A percentile compares a stretch with the other conserved stretches of the same genome.
These are phyloP conservation scores for Volucella inanis DNA, from an alignment of 2,888 invertebrate species.

Conservation along the genomic window DNA sequence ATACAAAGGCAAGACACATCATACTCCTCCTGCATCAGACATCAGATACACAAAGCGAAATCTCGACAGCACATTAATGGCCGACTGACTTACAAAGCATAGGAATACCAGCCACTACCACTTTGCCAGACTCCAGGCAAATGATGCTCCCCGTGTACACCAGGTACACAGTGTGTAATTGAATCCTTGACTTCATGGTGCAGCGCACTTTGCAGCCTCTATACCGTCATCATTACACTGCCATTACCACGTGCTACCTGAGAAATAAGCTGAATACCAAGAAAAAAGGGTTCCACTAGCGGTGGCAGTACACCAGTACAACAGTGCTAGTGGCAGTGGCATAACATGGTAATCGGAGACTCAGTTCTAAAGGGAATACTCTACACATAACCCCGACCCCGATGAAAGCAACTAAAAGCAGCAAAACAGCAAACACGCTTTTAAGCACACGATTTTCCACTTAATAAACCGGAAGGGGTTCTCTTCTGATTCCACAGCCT, in stretches of 20 bases:
- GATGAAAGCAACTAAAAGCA: slow-evolving; percentile 7
- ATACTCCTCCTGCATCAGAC: slow-evolving; percentile 38
- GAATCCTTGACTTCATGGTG: slow-evolving; percentile 70
- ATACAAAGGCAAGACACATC: slow-evolving; percentile 58
- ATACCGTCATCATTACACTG: slow-evolving; percentile 45
- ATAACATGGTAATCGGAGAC: slow-evolving; percentile 57
- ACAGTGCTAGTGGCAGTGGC: background rate
- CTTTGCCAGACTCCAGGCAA: slow-evolving; percentile 9
- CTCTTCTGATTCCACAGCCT: slow-evolving; percentile 15
- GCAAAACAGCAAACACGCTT: slow-evolving; percentile 36
- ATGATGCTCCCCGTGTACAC: slow-evolving; percentile 27
- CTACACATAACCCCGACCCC: background rate
- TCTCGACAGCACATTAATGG: slow-evolving; percentile 45
- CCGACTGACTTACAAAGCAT: slow-evolving; percentile 57
- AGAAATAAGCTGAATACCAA: slow-evolving; percentile 28
- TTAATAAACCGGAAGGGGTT: slow-evolving; percentile 64
- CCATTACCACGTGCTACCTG: slow-evolving; percentile 68
- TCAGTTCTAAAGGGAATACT: slow-evolving; percentile 39
- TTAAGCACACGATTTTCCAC: slow-evolving; percentile 67
- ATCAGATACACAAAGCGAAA: slow-evolving; percentile 11
- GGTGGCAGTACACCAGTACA: background rate
- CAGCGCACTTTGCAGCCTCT: slow-evolving; percentile 57
- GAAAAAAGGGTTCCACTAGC: slow-evolving; percentile 25
- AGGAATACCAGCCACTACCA: background rate
- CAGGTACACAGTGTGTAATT: slow-evolving; percentile 43